Base-by-base conservation (phyloP, 2,888 invertebrate species). In the Amphipyra tragopoginis region DNA sequence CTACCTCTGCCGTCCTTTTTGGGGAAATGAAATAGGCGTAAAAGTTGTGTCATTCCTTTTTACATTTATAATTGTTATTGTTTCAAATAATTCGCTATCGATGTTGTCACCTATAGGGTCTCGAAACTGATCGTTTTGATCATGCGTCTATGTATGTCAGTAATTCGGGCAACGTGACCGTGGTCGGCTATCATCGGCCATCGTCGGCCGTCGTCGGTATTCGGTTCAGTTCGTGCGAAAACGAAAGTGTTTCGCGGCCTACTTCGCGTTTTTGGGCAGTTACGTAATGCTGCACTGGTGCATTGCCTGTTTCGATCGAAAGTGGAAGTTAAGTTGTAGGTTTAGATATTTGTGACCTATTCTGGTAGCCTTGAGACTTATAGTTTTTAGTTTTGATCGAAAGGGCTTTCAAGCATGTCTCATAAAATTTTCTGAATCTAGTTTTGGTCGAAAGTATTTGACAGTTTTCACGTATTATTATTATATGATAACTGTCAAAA, bases 191-290 rank as follows among this genome's bases (percentile, higher is more conserved):
- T 52, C 72, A 13, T 76, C 77, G 66, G 42, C 33, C 7, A 29
- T 54, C 36, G 39, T 76, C 77, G 72, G 73, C 33, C 13, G 47
- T 38, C 36, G 47, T 53, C 76, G 50, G 58, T 51, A 53, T 65
- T 65, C 56, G 77, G 75, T 74, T 63, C 69, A 78, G 62, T 66
- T 75, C 77, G 80, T 79, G 86, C 88, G 88, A 90, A 91, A 91
- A 86, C 86, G 93, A 91, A 90, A 91, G 92, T 90, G 83, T 85
- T 84, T 81, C 86, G 82, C 87, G 87, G 84, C 90, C 88, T 86
- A 90, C 87, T 83, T 90, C 53, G 67, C 81, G 81, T 77, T 87
- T 89, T 90, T 86, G 86, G 87, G 75, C 72, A 57, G 65, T 92
- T 90, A 83, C 77, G 86, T 83, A 87, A 90, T 58, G 55, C 62